Evolutionary conservation across 1,140 invertebrate genomes (phyloP), one percentile per base, ranked within the genome.

Genomic region (Phthorimaea operculella): DNA sequence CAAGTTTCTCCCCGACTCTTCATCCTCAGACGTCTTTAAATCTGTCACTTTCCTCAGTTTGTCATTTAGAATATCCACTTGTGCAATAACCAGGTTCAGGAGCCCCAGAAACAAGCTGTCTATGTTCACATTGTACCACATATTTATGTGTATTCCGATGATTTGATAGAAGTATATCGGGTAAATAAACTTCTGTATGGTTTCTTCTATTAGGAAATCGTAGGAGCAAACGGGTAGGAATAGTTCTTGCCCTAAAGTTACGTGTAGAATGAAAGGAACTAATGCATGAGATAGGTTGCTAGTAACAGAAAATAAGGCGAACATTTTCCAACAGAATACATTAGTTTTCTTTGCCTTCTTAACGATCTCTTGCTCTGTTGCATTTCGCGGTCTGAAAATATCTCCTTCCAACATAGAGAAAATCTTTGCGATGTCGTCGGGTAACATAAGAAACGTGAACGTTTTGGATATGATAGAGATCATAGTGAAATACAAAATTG

Each of bases 21-120:
- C n/a, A 10, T n/a, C n/a, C 8, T 39, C 36, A 12, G 36, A 1
- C 1, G 10, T 39, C 3, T 1, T 39, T 39, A 39, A 1, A 10
- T 39, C 36, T 39, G 70, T 68, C 34, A 76, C 44, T 33, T 50
- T 69, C 34, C 51, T 56, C 14, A 82, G 49, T 39, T 74, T 79
- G 6, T 65, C 52, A 53, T 70, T 65, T 16, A 80, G 60, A 53
- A 83, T 68, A 36, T 79, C 68, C 33, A 83, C 59, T 49, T 83
- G 77, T 7, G 79, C 70, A 44, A 76, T 76, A 0, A 57, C 21
- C 21, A 74, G 64, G 59, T 76, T 72, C 57, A 79, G 65, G 11
- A 80, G 15, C 11, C 74, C 76, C 52, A 78, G 42, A 54, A 83
- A 63, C 59, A 75, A 78, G 12, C 70, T 66, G 51, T 83, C 74